Percentiles rank a stretch among this genome's conserved stretches.
These are phyloP conservation scores for Lomographa bimaculata DNA, from an alignment of 2,888 invertebrate species.

Conservation along the genomic window DNA sequence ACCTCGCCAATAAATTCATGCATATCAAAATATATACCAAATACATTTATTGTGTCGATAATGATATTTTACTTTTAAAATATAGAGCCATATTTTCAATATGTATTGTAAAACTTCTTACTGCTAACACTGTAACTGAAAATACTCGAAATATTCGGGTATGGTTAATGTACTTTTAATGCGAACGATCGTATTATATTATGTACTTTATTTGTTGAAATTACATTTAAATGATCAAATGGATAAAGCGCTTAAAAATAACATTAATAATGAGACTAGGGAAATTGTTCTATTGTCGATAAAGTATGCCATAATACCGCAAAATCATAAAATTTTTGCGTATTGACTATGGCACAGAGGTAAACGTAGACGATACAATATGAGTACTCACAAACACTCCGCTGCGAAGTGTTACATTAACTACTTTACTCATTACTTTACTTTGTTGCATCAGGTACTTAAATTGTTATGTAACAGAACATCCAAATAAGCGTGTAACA, in stretches of 20 bases:
- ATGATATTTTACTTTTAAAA: conserved; percentile 55
- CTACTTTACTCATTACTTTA: conserved; percentile 62
- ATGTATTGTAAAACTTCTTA: conserved; percentile 55
- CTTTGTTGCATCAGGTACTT: conserved; percentile 74
- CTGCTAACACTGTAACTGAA: conserved; percentile 59
- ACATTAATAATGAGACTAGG: conserved; percentile 50
- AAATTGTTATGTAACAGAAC: conserved; percentile 53
- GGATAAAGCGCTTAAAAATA: conserved; percentile 42
- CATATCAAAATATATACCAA: conserved; percentile 80
- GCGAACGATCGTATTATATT: conserved; percentile 10
- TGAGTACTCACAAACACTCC: conserved; percentile 32
- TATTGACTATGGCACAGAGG: conserved; percentile 59
- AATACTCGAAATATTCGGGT: conserved; percentile 11
- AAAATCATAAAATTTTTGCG: too few relatives aligned
- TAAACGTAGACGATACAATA: conserved; percentile 43
- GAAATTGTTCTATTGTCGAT: conserved; percentile 49
- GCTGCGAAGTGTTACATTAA: conserved; percentile 51
- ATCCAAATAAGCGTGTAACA: conserved; percentile 54
- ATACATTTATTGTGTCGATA: conserved; percentile 61
- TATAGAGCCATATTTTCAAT: conserved; percentile 55
- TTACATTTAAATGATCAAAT: too few relatives aligned
- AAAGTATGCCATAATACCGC: conserved; percentile 37
- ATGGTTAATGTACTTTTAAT: conserved; percentile 15
- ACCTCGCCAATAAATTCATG: conserved; percentile 68
- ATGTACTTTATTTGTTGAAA: conserved; percentile 19